A percentile compares a stretch with the other conserved stretches of the same genome.
Conservation (phyloP, 1,140 invertebrate genomes). For the Penaeus japonicus region DNA sequence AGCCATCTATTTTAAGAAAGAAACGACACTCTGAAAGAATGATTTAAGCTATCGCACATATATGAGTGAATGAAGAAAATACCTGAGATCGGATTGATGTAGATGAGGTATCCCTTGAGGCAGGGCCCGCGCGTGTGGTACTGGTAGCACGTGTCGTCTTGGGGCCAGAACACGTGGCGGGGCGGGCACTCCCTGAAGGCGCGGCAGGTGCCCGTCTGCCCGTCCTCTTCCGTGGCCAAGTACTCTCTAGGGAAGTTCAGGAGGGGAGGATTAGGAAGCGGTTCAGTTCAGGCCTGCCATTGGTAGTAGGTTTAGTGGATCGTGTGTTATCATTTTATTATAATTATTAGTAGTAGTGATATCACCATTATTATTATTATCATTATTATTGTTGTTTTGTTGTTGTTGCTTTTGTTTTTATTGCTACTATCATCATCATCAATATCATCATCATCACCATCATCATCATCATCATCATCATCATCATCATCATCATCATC, state of each 20-base stretch:
- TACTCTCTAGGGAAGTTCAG: conserved; percentile 28
- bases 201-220: conserved; percentile 2
- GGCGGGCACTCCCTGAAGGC: conserved; percentile 43
- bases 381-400: too few relatives aligned
- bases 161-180: conserved; percentile 59
- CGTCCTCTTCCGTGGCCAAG: background rate
- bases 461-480: too few relatives aligned
- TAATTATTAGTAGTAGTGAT: too few relatives aligned
- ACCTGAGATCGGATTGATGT: conserved; percentile 57
- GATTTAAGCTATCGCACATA: too few relatives aligned
- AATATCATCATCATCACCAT: too few relatives aligned
- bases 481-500: too few relatives aligned
- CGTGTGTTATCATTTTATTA: too few relatives aligned
- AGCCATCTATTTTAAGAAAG: background rate
- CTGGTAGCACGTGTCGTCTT: conserved; percentile 43
- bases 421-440: too few relatives aligned
- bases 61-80: background rate
- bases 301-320: too few relatives aligned
- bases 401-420: too few relatives aligned
- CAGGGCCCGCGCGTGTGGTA: conserved; percentile 58
- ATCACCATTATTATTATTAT: too few relatives aligned
- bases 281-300: background rate
- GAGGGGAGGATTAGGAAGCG: background rate
- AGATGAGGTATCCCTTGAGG: conserved; percentile 58
- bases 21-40: too few relatives aligned